These are phyloP conservation scores for Suillia variegata DNA, from an alignment of 2,888 invertebrate species.

Conservation along the genomic window DNA sequence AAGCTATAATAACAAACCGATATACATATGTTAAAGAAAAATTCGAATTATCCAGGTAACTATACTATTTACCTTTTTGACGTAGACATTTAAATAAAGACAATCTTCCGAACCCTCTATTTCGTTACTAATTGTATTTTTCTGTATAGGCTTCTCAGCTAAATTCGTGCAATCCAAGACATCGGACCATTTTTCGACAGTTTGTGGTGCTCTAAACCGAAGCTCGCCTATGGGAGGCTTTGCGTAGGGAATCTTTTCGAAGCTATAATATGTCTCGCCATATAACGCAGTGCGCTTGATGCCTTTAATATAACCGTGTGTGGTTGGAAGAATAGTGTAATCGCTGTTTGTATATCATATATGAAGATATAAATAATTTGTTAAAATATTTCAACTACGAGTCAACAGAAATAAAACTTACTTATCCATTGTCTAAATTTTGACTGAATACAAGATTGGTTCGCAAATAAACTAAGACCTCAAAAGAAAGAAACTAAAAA, in stretches of 20 bases:
- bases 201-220: slow-evolving; percentile 57
- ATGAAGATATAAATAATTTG: no score
- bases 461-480: no score
- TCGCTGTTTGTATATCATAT: no score
- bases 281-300: slow-evolving; percentile 32
- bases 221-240: slow-evolving; percentile 50
- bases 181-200: slow-evolving; percentile 57
- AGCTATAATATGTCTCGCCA: slow-evolving; percentile 44
- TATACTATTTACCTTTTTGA: slow-evolving; percentile 46
- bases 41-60: no score
- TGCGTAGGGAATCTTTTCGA: slow-evolving; percentile 49
- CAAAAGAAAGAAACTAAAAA: no score
- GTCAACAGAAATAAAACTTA: no score
- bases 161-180: slow-evolving; percentile 54
- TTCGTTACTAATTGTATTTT: slow-evolving; percentile 38
- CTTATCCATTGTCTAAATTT: no score
- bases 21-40: no score
- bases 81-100: slow-evolving; percentile 62
- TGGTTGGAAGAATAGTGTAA: no score
- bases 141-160: slow-evolving; percentile 51
- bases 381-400: no score
- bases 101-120: slow-evolving; percentile 63
- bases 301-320: slow-evolving; percentile 39
- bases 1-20: slow-evolving; percentile 7
- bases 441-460: no score